Base-by-base conservation (phyloP, 1,140 invertebrate genomes). In the Mactra quadrangularis region DNA sequence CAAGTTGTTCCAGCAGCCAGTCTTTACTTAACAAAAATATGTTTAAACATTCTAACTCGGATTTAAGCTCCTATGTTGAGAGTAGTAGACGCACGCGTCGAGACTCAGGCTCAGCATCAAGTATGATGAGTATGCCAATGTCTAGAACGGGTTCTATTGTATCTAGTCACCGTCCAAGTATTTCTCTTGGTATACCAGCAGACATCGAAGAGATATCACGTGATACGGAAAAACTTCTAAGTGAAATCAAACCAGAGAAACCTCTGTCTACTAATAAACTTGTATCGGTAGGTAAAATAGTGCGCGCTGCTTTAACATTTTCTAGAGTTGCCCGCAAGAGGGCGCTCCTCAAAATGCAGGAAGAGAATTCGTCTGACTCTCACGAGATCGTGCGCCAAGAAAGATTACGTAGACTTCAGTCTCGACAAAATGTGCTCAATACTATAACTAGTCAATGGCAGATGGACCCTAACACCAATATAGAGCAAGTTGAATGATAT, bases 311-410 rank as follows among this genome's bases (percentile, higher is more conserved):
- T 11, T 57, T 82, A 64, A 72, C 78, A 33, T 82, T 82, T 62
- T 82, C 78, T 22, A 68, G 68, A 59, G 68, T 52, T 45, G 78
- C 78, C 22, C 52, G 78, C 19, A 82, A 82, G 27, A 47, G 78
- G n/a, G 64, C 66, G 27, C 45, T 82, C 3, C 31, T 31, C 3
- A 72, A 71, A 50, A 82, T 82, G 78, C 66, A 71, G 57, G 55
- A 71, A 31, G 78, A 82, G 45, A 82, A 82, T 22, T 71, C 66
- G 27, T 71, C 78, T 29, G 78, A 82, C 35, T 25, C 52, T 45
- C 78, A 82, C 31, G 78, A 82, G 45, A 60, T 71, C 50, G 59
- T 82, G 13, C 52, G 78, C 17, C 78, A 72, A 72, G 78, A 82
- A 60, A 38, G 57, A 29, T 25, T 82, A 52, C 19, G 78, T 29